phyloP scores from a whole-genome alignment of 2,888 invertebrate species.

The Phytoseiulus persimilis region DNA sequence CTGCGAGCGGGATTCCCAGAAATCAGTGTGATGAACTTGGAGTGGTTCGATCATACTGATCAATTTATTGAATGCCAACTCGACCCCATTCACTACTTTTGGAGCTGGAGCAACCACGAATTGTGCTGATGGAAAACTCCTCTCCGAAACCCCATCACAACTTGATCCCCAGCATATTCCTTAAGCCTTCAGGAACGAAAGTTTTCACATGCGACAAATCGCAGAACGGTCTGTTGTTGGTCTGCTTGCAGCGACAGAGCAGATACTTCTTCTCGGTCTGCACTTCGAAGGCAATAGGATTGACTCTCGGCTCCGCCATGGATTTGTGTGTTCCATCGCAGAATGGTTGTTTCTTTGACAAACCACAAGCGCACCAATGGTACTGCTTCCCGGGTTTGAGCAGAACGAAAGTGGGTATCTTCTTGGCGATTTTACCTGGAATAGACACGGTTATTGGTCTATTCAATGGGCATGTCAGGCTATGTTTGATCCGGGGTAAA shows the following conservation, averaged over 20 bases:
- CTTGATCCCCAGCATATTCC: constrained; percentile 19
- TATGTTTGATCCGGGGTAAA: no score
- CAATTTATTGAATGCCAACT: no score
- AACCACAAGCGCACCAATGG: constrained; percentile 49
- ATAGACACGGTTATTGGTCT: no score
- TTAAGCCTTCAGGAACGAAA: constrained; percentile 17
- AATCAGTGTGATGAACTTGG: no score
- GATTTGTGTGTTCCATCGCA: constrained; percentile 48
- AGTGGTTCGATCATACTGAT: no score
- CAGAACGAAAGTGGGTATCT: constrained; percentile 43
- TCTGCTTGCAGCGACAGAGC: constrained; percentile 44
- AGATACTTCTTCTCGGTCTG: constrained; percentile 41
- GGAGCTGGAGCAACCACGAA: not conserved
- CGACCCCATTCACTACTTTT: not conserved
- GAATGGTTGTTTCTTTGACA: constrained; percentile 50
- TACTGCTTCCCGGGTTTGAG: constrained; percentile 43
- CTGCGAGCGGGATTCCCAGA: no score
- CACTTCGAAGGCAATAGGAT: constrained; percentile 42
- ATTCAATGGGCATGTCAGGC: no score
- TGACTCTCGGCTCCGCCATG: constrained; percentile 40
- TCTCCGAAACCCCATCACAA: not conserved
- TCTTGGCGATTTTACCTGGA: constrained; percentile 43
- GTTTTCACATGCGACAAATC: constrained; percentile 44
- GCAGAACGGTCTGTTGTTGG: constrained; percentile 44
- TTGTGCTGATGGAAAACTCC: not conserved